phyloP scores from a whole-genome alignment of 1,140 invertebrate genomes.

The Achatina immaculata region DNA sequence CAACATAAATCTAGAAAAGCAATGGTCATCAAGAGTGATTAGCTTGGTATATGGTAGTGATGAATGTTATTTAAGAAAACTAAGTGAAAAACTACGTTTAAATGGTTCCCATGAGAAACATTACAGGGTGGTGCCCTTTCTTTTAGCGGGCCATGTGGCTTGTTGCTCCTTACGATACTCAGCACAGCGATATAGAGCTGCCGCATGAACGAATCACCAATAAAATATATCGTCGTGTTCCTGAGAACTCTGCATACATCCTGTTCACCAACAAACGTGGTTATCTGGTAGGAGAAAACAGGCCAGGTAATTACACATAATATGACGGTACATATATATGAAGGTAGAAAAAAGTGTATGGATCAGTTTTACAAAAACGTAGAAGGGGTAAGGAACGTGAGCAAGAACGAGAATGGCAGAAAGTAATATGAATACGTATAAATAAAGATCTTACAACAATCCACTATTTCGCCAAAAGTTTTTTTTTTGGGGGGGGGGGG shows the following conservation, averaged over 20 bases:
- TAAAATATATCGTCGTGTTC: slow-evolving; percentile 34
- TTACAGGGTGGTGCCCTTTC: slow-evolving; percentile 21
- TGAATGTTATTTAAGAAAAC: not conserved
- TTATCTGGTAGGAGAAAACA: not conserved
- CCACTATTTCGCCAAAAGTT: too few relatives aligned
- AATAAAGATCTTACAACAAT: too few relatives aligned
- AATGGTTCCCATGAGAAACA: not conserved
- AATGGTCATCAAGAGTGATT: not conserved
- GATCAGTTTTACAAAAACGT: too few relatives aligned
- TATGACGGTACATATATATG: not conserved
- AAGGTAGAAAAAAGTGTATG: not conserved
- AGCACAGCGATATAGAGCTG: slow-evolving; percentile 39
- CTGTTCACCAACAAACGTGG: not conserved
- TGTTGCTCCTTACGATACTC: slow-evolving; percentile 14
- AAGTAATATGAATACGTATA: too few relatives aligned
- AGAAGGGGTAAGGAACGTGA: too few relatives aligned
- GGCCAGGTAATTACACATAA: not conserved
- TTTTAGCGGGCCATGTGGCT: slow-evolving; percentile 21
- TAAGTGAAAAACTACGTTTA: not conserved
- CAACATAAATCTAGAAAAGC: not conserved
- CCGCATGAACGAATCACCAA: slow-evolving; percentile 42
- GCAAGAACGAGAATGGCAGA: too few relatives aligned
- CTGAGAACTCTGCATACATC: not conserved
- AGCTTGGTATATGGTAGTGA: not conserved
- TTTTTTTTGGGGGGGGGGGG: too few relatives aligned